These are phyloP conservation scores for Trissolcus japonicus DNA, from an alignment of 2,888 invertebrate genomes.

Conservation along the genomic window DNA sequence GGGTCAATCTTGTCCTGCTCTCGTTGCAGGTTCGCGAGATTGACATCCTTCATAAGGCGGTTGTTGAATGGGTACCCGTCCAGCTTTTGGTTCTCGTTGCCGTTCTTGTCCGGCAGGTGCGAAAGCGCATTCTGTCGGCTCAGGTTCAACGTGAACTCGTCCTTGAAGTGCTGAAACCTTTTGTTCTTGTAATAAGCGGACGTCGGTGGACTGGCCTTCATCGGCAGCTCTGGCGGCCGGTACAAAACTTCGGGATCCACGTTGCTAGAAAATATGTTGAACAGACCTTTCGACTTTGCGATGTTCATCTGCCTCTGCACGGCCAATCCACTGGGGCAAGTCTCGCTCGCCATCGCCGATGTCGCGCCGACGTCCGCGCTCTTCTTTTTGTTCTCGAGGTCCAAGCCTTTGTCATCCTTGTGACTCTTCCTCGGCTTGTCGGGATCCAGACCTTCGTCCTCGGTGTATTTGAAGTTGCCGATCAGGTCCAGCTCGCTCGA, in stretches of 20 bases:
- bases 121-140: slow-evolving; percentile 20
- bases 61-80: slow-evolving; percentile 62
- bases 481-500: slow-evolving; percentile 64
- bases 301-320: slow-evolving; percentile 22
- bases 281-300: slow-evolving; percentile 28
- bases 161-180: slow-evolving; percentile 60
- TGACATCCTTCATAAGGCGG: slow-evolving; percentile 67
- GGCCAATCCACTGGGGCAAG: slow-evolving; percentile 16
- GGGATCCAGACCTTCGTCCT: slow-evolving; percentile 58
- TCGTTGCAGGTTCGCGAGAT: slow-evolving; percentile 64
- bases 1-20: slow-evolving; percentile 25
- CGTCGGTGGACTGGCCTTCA: slow-evolving; percentile 20
- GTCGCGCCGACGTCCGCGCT: too few species aligned
- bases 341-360: slow-evolving; percentile 1
- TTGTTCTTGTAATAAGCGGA: slow-evolving; percentile 61
- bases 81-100: slow-evolving; percentile 56
- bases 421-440: slow-evolving; percentile 60
- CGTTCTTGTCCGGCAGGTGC: slow-evolving; percentile 38
- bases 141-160: slow-evolving; percentile 64
- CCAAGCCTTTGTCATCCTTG: slow-evolving; percentile 8
- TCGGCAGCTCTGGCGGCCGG: slow-evolving; percentile 11
- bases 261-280: slow-evolving; percentile 29
- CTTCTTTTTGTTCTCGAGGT: too few species aligned
- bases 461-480: slow-evolving; percentile 40
- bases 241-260: slow-evolving; percentile 20